Conservation (phyloP, 2,113 vertebrate genomes). For the Trogon melanurus region DNA sequence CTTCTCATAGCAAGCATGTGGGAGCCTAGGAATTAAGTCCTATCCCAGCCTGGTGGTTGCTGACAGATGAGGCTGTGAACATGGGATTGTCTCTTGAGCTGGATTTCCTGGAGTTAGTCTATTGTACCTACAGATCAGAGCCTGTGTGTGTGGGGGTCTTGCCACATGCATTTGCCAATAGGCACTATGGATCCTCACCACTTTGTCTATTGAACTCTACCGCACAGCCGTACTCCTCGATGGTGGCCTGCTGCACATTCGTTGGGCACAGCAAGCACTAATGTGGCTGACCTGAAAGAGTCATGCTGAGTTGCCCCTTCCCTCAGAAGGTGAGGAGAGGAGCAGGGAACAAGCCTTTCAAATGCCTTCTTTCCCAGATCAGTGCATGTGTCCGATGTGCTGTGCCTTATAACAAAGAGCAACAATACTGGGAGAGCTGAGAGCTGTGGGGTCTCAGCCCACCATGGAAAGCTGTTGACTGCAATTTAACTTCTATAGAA, state of each 20-base stretch:
- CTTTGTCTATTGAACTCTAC: neutral
- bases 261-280: neutral
- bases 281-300: neutral
- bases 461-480: neutral
- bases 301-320: neutral
- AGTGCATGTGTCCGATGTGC: accelerated
- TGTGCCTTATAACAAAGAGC: neutral
- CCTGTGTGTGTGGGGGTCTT: neutral
- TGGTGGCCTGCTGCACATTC: neutral
- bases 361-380: neutral
- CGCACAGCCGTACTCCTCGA: neutral
- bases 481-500: neutral
- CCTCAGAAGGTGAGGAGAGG: neutral
- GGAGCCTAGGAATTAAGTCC: neutral
- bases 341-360: neutral
- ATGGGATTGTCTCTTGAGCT: neutral
- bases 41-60: neutral
- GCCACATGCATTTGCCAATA: accelerated
- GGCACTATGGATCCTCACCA: neutral
- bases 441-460: neutral
- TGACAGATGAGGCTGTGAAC: neutral
- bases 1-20: neutral
- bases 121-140: neutral
- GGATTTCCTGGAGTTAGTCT: neutral
- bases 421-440: neutral